These are phyloP conservation scores for Condylostylus longicornis DNA, from an alignment of 1,140 invertebrate genomes.

Conservation along the genomic window DNA sequence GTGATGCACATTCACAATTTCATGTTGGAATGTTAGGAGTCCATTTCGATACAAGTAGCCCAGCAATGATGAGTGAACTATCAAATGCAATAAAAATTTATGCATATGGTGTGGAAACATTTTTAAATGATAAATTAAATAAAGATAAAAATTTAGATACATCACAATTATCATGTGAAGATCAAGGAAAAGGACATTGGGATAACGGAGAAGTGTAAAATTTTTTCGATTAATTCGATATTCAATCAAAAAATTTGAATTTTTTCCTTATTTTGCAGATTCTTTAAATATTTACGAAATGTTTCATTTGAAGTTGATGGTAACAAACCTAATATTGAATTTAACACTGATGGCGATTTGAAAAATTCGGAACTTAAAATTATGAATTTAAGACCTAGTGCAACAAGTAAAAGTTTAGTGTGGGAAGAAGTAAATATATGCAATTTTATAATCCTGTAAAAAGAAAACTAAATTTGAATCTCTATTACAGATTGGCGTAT, in stretches of 20 bases:
- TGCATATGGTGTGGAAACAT: slow-evolving; percentile 77
- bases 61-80: slow-evolving; percentile 67
- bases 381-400: slow-evolving; percentile 72
- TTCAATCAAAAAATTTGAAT: not conserved
- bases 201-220: slow-evolving; percentile 30
- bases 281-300: slow-evolving; percentile 64
- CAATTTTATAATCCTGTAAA: no score
- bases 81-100: slow-evolving; percentile 80
- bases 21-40: slow-evolving; percentile 87
- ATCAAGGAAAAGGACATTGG: slow-evolving; percentile 29
- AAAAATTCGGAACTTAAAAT: slow-evolving; percentile 78
- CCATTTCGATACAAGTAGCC: slow-evolving; percentile 76
- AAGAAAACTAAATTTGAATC: no score
- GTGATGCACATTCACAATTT: slow-evolving; percentile 62
- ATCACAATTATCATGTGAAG: slow-evolving; percentile 47
- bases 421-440: slow-evolving; percentile 80
- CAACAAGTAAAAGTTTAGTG: slow-evolving; percentile 55
- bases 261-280: slow-evolving; percentile 20
- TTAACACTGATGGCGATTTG: slow-evolving; percentile 76
- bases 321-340: slow-evolving; percentile 67
- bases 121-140: slow-evolving; percentile 57
- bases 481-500: slow-evolving; percentile 57
- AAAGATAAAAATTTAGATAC: slow-evolving; percentile 57
- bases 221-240: not conserved
- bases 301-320: slow-evolving; percentile 65